Evolutionary conservation across 2,797 vertebrate genomes (phyloP), one percentile per base, ranked within the genome.

Genomic region (Sus cebifrons): DNA sequence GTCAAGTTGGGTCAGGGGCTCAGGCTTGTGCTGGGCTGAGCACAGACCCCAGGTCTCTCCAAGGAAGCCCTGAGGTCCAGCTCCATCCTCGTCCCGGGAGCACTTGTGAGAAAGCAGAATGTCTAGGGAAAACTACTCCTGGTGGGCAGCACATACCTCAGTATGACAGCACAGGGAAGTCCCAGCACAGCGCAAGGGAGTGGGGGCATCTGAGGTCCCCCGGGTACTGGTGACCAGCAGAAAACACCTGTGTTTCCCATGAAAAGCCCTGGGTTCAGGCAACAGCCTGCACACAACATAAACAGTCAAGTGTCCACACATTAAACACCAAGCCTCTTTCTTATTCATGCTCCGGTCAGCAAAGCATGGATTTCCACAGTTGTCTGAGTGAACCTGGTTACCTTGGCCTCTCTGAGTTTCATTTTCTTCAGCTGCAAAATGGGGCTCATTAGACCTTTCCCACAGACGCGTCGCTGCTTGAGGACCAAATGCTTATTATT

Each of bases 1-100:
- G 36, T 40, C 1, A 0, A 14, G 29, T 27, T 5, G 2, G 16
- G 14, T 56, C 49, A 40, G 44, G 21, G 1, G 3, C 36, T 2
- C 0, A 90, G 62, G 40, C 17, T 29, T 49, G 2, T 58, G n/a
- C 54, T 52, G n/a, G 44, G 54, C 23, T 36, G 12, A 58, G 27
- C 2, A 0, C 17, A 78, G 32, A 54, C 4, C 2, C 25, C n/a
- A 11, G 49, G 17, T 14, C 15, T 54, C 60, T 88, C 87, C 0
- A 0, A 18, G 32, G 15, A 89, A 79, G 15, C 11, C 40, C 58
- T 62, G 52, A 49, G 21, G 7, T 49, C 36, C 10, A 32, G 75
- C 36, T 93, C 23, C 12, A 16, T 29, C 70, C 60, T 79, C 21
- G 0, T n/a, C 13, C 27, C 71, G 7, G 10, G 71, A 79, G 20